Percentiles rank a stretch among this genome's conserved stretches.
phyloP scores from a whole-genome alignment of 2,113 vertebrate genomes.

The Boleophthalmus pectinirostris region DNA sequence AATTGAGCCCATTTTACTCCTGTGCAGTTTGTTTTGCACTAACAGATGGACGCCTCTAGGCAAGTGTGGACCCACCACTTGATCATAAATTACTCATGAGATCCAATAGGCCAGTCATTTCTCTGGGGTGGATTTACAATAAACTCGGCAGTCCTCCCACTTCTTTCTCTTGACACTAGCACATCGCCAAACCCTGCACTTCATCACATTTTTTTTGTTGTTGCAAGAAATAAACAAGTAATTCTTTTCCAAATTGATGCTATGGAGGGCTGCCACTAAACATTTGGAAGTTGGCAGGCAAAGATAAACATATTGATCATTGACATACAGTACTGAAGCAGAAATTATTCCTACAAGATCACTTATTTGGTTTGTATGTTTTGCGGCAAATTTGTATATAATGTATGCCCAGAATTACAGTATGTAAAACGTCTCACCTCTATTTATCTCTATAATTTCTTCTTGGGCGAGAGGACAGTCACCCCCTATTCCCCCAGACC shows the following conservation, averaged over 20 bases:
- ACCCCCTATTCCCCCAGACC: conserved; percentile 74
- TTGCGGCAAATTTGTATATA: neutral
- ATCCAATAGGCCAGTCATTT: conserved; percentile 58
- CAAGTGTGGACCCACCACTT: conserved; percentile 54
- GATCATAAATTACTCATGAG: conserved; percentile 68
- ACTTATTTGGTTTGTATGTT: too few relatives aligned
- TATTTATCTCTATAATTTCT: conserved; percentile 93
- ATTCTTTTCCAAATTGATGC: conserved; percentile 1
- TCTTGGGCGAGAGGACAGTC: conserved; percentile 92
- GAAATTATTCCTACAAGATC: neutral
- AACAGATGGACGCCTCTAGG: conserved; percentile 68
- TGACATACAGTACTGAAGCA: neutral
- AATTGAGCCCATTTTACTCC: conserved; percentile 58
- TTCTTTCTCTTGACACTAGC: neutral
- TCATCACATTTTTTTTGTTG: conserved; percentile 8
- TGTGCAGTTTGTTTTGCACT: conserved; percentile 52
- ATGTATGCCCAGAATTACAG: neutral
- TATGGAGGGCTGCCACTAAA: conserved; percentile 3
- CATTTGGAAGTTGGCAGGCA: neutral
- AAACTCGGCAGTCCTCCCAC: conserved; percentile 25
- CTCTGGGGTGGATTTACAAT: conserved; percentile 46
- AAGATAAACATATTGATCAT: neutral
- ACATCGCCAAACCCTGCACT: neutral
- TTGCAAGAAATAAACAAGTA: neutral
- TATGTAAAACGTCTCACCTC: conserved; percentile 68